Base-by-base conservation (phyloP, 2,113 vertebrate genomes). In the Nibea coibor region DNA sequence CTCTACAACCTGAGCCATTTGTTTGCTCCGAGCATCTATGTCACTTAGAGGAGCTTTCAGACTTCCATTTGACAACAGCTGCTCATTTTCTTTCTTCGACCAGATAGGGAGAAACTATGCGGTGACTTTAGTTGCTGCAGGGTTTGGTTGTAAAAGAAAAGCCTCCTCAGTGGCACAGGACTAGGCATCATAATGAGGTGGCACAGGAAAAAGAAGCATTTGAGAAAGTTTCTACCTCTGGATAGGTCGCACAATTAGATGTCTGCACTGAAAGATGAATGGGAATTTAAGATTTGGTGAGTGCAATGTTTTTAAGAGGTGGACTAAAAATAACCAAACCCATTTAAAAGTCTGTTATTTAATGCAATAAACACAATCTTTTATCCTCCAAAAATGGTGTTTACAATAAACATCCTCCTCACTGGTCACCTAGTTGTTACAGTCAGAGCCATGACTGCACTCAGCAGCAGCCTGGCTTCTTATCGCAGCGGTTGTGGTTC, bases 401-500 rank as follows among this genome's bases (percentile, higher is more conserved):
- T 91, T 88, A 88, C 84, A 86, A 82, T 72, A 89, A 90, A 85
- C 83, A 77, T 78, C 73, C 78, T 82, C 20, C 70, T 78, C 64
- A n/a, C 78, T 79, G 87, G 80, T 83, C 66, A 80, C 78, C 88
- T 86, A 61, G 78, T 84, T 84, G 87, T 88, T 88, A 77, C 63
- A 82, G 69, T 80, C 61, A 77, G 26, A 62, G 68, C 71, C 78
- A 53, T 88, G 82, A 80, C 75, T 82, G 76, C 62, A 15, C 54
- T 86, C 81, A 56, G 72, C 24, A 68, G 79, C 61, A 72, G 72
- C 59, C 69, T 78, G 77, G 78, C 71, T 70, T 88, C 90, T 90
- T 92, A 88, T 92, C 88, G 81, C 81, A 17, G 91, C 50, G 83
- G 88, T 84, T 93, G 92, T 81, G 93, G 92, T 91, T 91, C 63